Conservation (phyloP, 1,140 invertebrate species). For the Propsilocerus akamusi region DNA sequence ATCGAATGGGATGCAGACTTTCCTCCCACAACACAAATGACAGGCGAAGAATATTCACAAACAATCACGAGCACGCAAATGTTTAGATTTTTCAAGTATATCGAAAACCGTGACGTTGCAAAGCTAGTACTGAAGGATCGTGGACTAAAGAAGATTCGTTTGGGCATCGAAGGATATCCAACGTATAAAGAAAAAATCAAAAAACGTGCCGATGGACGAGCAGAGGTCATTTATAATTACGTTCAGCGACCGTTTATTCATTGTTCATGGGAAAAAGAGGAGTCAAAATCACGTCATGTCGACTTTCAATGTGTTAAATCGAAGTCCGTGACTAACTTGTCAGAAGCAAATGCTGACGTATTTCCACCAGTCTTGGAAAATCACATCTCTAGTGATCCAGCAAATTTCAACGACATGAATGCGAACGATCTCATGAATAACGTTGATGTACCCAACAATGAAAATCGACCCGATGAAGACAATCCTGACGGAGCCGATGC, state of each 20-base stretch:
- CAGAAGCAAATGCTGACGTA: conserved; percentile 84
- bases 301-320: conserved; percentile 96
- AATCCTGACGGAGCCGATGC: background rate
- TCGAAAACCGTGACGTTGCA: conserved; percentile 97
- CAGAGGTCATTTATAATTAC: conserved; percentile 98
- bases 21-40: conserved; percentile 60
- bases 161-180: conserved; percentile 98
- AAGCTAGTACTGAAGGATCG: conserved; percentile 97
- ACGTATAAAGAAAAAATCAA: conserved; percentile 97
- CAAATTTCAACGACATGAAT: background rate
- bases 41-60: conserved; percentile 96
- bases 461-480: background rate
- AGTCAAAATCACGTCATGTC: conserved; percentile 95
- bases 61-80: conserved; percentile 81
- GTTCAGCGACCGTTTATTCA: conserved; percentile 98
- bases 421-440: background rate
- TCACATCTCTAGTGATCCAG: background rate
- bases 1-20: conserved; percentile 97
- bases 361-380: conserved; percentile 43
- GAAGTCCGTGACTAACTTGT: conserved; percentile 84
- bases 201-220: conserved; percentile 72
- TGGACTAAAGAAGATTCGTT: conserved; percentile 95
- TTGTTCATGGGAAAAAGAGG: conserved; percentile 99
- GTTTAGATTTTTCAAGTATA: conserved; percentile 98
- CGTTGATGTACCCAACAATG: background rate